phyloP scores from a whole-genome alignment of 2,888 invertebrate species.

The Dicranocentrus wangi region DNA sequence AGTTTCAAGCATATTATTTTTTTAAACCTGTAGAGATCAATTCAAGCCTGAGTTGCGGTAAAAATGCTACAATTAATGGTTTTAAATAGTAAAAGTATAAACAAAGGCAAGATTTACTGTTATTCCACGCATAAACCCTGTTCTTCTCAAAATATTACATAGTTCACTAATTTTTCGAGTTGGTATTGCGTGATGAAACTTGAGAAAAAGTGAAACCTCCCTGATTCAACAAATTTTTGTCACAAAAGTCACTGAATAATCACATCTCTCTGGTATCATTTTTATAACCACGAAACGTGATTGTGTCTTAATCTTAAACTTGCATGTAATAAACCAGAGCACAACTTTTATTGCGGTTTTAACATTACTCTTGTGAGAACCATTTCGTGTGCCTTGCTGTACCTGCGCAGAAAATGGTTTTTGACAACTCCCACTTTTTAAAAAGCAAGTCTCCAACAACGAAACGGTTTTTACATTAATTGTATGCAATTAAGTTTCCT shows the following conservation, averaged over 20 bases:
- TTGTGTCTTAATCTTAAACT: conserved; percentile 2
- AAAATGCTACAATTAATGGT: no score
- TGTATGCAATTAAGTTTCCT: neutral
- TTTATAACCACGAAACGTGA: conserved; percentile 4
- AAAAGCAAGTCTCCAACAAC: neutral
- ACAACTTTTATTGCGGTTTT: conserved; percentile 15
- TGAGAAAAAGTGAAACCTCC: neutral
- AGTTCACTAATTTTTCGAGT: no score
- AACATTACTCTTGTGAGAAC: conserved; percentile 2
- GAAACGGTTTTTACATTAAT: neutral
- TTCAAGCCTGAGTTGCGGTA: no score
- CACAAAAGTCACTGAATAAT: conserved; percentile 4
- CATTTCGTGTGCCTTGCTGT: conserved; percentile 7
- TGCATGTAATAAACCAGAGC: neutral
- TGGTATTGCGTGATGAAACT: no score
- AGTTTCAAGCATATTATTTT: no score
- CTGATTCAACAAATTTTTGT: neutral
- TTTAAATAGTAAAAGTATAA: no score
- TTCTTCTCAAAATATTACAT: no score
- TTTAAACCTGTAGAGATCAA: no score
- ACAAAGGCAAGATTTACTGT: no score
- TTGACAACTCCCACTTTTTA: conserved; percentile 8
- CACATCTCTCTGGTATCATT: neutral
- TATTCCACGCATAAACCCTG: no score
- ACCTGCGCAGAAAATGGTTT: neutral